Base-by-base conservation (phyloP, 2,888 invertebrate species). In the Alviniconcha strummeri region DNA sequence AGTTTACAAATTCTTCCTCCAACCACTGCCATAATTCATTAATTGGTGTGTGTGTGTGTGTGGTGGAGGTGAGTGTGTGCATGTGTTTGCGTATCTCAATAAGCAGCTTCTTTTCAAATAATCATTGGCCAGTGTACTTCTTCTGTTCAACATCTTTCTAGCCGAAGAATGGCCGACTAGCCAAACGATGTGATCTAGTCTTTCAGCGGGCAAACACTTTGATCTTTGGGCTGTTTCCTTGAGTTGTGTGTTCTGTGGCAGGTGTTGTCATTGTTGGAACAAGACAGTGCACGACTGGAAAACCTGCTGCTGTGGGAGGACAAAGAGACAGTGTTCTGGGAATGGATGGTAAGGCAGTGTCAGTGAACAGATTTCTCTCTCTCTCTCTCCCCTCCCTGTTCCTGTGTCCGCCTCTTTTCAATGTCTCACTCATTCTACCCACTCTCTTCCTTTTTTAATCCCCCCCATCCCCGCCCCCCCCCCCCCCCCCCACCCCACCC, bases 251-350 rank as follows among this genome's bases (percentile, higher is more conserved):
- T 19, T 71, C 19, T 57, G 8, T 77, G n/a, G 7, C 81, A 91
- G 90, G 85, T 90, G 79, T 55, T 90, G 81, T 81, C 87, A 60
- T 85, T 92, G 19, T 86, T 93, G 69, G 92, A 93, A 82, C 88
- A 90, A 85, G 93, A 93, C 87, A 93, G 92, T 84, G 86, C 84
- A 8, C 82, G 92, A 7, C 84, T 93, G 80, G 89, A 91, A 83
- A 88, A 90, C 81, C 84, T 93, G 83, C 83, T 93, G 69, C 81
- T 86, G 54, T 93, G 93, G 93, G 88, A 88, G 72, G 89, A 90
- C 11, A 88, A 92, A 76, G 92, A 93, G 82, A 90, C 91, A 72
- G 83, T 90, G 17, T 93, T 93, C 86, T 93, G 93, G 93, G 91
- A 91, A 81, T 93, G 93, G 93, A 93, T 93, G 93, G 91, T 91